These are phyloP conservation scores for Drosophila buzzatii DNA, from an alignment of 2,888 invertebrate species.

Conservation along the genomic window DNA sequence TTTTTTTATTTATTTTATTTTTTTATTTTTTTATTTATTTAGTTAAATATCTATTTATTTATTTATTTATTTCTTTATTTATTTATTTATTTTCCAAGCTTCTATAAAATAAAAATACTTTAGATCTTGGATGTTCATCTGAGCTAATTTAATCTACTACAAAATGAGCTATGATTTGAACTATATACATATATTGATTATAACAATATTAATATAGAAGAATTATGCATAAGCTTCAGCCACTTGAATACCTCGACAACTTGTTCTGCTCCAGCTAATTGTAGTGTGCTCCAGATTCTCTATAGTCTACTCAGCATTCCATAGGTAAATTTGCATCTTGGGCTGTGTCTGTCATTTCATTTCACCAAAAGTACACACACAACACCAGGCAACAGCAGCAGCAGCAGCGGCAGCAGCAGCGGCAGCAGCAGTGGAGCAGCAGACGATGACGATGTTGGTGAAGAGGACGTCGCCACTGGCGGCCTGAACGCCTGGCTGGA, in stretches of 20 bases:
- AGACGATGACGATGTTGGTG: slow-evolving; percentile 46
- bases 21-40: too few relatives aligned
- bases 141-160: too few relatives aligned
- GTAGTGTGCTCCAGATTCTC: slow-evolving; percentile 48
- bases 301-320: slow-evolving; percentile 65
- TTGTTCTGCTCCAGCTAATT: slow-evolving; percentile 4
- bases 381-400: slow-evolving; percentile 42
- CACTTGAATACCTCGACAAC: not conserved
- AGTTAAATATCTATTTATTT: too few relatives aligned
- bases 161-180: too few relatives aligned
- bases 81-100: too few relatives aligned
- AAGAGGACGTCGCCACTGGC: slow-evolving; percentile 73
- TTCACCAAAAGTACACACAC: slow-evolving; percentile 78
- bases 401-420: slow-evolving; percentile 33
- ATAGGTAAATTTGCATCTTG: slow-evolving; percentile 81
- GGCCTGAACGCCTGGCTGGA: slow-evolving; percentile 81
- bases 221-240: not conserved
- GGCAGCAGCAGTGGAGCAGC: slow-evolving; percentile 35
- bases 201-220: too few relatives aligned
- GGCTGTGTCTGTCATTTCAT: slow-evolving; percentile 79
- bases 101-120: too few relatives aligned
- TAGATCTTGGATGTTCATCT: too few relatives aligned
- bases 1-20: too few relatives aligned
- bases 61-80: too few relatives aligned
- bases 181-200: too few relatives aligned